Conservation (phyloP, 2,888 invertebrate species). For the Mantis religiosa region DNA sequence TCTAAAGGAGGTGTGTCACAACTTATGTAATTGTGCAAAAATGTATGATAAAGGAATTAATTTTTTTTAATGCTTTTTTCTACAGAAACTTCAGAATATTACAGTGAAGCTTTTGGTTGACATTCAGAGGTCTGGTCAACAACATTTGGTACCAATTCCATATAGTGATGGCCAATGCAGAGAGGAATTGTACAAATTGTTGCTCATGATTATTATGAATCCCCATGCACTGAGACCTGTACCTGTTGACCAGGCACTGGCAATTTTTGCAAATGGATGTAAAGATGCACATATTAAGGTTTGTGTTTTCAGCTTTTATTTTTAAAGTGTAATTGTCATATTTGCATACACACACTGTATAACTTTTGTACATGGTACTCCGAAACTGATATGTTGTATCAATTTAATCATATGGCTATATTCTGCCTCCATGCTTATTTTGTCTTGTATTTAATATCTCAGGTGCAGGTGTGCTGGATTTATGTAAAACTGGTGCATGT, state of each 20-base stretch:
- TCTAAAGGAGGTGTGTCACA: not conserved
- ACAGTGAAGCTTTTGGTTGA: not conserved
- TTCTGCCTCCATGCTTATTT: no score
- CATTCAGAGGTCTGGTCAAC: conserved; percentile 4
- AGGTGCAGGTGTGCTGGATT: no score
- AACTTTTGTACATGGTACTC: no score
- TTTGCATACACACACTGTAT: no score
- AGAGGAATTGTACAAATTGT: conserved; percentile 23
- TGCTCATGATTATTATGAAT: conserved; percentile 17
- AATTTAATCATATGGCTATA: no score
- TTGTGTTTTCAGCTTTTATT: not conserved
- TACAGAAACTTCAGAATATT: conserved; percentile 23
- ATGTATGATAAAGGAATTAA: no score
- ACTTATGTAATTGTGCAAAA: no score
- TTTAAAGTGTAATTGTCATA: not conserved
- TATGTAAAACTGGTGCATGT: no score
- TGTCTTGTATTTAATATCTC: no score
- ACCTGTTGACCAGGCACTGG: conserved; percentile 23
- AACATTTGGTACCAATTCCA: conserved; percentile 18
- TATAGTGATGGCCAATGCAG: conserved; percentile 21
- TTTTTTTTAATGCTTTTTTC: not conserved
- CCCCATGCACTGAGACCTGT: conserved; percentile 27
- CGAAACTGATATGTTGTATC: no score
- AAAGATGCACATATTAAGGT: conserved; percentile 4
- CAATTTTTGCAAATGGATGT: conserved; percentile 21